Evolutionary conservation across 2,797 vertebrate species (phyloP), one percentile per base, ranked within the genome.

Genomic region (Halcyon badia): DNA sequence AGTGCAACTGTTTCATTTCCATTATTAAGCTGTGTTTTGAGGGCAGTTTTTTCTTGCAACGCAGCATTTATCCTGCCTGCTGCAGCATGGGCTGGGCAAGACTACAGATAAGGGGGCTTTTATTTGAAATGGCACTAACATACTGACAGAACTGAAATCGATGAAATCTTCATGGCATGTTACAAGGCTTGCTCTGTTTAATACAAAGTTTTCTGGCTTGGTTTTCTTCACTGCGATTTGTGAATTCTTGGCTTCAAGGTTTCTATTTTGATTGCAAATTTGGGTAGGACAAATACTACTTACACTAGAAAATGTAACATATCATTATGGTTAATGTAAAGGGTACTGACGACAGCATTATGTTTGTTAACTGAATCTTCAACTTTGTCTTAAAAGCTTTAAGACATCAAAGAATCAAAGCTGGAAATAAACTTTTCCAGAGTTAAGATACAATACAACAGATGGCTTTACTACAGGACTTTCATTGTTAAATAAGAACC

Each of bases 351-450:
- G 70, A 56, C 85, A 87, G 64, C 73, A 24, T 73, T 93, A 31
- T 70, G 37, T 83, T 76, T 72, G 30, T 81, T 77, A 94, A 64
- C 25, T 69, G 69, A 69, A 84, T 78, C 37, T 78, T 87, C 54
- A 80, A 1, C 68, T 91, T 94, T 78, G 54, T 65, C n/a, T 72
- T 89, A 66, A 75, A 91, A 95, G 95, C 94, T 97, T 97, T 94
- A 94, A 95, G 37, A 72, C 2, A 2, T 93, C 22, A 44, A 72
- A 87, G 75, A 94, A 91, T 95, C 77, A 73, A 90, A 92, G 64
- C 54, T 82, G 64, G 79, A 86, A 95, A 87, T 89, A 85, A 90
- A 87, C 14, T 61, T 94, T 77, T 96, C 41, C 64, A 57, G 66
- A 30, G 44, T 75, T 35, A 93, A 42, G 54, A 84, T 62, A 89